A percentile compares a stretch with the other conserved stretches of the same genome.
phyloP scores from a whole-genome alignment of 2,113 vertebrate genomes.

The Mustelus asterias region DNA sequence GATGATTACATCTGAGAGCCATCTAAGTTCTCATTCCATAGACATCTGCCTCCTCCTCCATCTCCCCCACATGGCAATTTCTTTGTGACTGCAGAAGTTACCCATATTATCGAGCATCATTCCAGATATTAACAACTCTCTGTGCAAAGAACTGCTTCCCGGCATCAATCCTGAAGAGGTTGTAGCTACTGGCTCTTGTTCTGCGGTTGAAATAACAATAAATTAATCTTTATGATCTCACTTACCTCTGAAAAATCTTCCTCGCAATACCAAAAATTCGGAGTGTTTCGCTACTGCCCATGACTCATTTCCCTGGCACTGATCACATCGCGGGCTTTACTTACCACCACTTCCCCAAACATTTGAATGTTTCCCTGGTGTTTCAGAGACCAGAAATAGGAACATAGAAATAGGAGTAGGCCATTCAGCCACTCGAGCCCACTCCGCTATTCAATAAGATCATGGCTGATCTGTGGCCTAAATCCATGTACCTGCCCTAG shows the following conservation, averaged over 20 bases:
- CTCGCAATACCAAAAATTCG: neutral
- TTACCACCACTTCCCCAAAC: neutral
- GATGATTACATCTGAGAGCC: neutral
- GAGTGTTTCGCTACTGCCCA: neutral
- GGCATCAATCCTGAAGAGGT: neutral
- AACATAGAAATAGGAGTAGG: too few species aligned
- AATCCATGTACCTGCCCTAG: too few species aligned
- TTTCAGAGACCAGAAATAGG: neutral
- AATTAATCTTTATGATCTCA: neutral
- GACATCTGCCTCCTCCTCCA: neutral
- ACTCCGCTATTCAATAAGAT: too few species aligned
- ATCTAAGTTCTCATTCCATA: neutral
- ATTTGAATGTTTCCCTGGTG: neutral
- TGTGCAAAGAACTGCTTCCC: neutral
- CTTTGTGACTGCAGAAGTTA: neutral
- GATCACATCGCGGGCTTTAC: neutral
- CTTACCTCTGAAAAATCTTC: neutral
- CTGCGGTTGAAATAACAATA: neutral
- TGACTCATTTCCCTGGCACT: neutral
- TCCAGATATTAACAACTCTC: neutral
- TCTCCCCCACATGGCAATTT: neutral
- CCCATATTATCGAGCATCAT: too few species aligned
- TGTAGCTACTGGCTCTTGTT: neutral
- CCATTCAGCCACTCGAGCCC: too few species aligned
- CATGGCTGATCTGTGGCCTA: too few species aligned